Base-by-base conservation (phyloP, 2,113 vertebrate species). In the Pygoscelis antarcticus region DNA sequence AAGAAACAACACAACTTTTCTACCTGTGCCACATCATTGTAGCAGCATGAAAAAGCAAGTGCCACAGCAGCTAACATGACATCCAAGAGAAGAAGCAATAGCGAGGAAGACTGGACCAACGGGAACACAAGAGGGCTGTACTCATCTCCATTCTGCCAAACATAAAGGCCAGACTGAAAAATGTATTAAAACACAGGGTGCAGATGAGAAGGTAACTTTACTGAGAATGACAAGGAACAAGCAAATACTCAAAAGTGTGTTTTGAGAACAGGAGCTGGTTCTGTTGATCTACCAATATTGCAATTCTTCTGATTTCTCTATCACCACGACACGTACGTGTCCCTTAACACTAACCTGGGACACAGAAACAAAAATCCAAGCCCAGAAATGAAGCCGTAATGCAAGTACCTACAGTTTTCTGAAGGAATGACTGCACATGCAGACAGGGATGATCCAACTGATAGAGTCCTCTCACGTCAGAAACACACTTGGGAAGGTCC, bases 361-460 rank as follows among this genome's bases (percentile, higher is more conserved):
- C 9, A 10, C 6, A 26, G 23, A 51, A 62, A 57, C 36, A 20
- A 9, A 49, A 57, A 2, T 1, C 15, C 40, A 44, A 60, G 30
- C 15, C 23, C 49, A 15, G 40, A 49, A 61, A 11, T 8, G 14
- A 75, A 51, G 8, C 46, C 14, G 0, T 2, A 20, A 19, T 6
- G 16, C 17, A 16, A 14, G 23, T 13, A 9, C 42, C 16, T 40
- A 1, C 7, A 18, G 7, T n/a, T 66, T 72, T 9, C 23, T 25
- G 36, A 38, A 27, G n/a, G 46, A 61, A 6, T 0, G 0, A 9
- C 23, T 11, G 8, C 47, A 20, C 0, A 0, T 15, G 22, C 14
- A 17, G 57, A 3, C 32, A 20, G 13, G 57, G 62, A 18, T 27
- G 61, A n/a, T 4, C 61, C 84, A 25, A 5, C 40, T 5, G 58